These are phyloP conservation scores for Metallyticus violacea DNA, from an alignment of 2,888 invertebrate genomes.

Conservation along the genomic window DNA sequence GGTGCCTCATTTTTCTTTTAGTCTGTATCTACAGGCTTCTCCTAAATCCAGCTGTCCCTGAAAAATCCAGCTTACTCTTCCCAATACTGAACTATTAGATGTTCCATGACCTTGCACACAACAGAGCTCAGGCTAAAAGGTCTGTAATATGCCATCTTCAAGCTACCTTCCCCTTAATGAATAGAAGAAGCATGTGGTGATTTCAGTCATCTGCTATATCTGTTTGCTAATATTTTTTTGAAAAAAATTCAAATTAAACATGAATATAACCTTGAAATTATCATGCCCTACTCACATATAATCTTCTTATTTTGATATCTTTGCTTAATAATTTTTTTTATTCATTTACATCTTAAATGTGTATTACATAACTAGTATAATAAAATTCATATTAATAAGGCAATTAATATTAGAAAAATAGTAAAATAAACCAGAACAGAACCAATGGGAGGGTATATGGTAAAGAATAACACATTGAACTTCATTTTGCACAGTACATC, in stretches of 20 bases:
- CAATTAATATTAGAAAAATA: background rate
- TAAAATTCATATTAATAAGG: no score
- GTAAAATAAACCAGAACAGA: background rate
- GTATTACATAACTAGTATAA: no score
- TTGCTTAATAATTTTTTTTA: background rate
- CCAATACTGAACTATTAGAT: background rate
- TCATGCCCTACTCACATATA: background rate
- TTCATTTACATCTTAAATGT: background rate
- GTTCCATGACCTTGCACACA: background rate
- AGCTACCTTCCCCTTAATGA: background rate
- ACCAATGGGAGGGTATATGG: no score
- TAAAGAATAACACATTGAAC: background rate
- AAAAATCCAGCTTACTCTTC: background rate
- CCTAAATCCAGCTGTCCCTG: background rate
- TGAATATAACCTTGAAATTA: background rate
- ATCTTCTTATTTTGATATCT: background rate
- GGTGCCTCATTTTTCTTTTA: background rate
- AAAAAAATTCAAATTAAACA: background rate
- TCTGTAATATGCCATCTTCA: background rate
- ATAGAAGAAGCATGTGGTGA: background rate
- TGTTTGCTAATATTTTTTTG: background rate
- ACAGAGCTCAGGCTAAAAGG: background rate
- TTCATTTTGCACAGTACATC: background rate
- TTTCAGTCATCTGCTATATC: background rate
- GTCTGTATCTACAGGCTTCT: background rate